Evolutionary conservation across 2,888 invertebrate genomes (phyloP), one percentile per base, ranked within the genome.

Genomic region (Metalampra italica): DNA sequence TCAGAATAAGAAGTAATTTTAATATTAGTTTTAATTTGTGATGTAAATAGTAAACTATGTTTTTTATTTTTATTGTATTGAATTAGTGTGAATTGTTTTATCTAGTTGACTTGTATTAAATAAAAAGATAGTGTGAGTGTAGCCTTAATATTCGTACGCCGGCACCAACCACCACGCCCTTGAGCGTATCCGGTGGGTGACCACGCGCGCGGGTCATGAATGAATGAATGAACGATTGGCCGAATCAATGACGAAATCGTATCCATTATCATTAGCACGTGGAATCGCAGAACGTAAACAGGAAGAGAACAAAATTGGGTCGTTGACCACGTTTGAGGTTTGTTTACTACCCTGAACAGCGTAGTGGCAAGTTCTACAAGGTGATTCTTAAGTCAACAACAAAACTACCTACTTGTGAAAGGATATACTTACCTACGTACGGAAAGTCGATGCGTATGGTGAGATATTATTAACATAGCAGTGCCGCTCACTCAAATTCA

Each of bases 121-220:
- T n/a, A n/a, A n/a, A n/a, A n/a, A n/a, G n/a, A n/a, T n/a, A n/a
- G n/a, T n/a, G n/a, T n/a, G n/a, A 2, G 22, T 3, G 5, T 22
- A 22, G 22, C 22, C 22, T 22, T 22, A 22, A 2, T 22, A 36
- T n/a, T 36, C 36, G 2, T 36, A 36, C 11, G 22, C 22, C 22
- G 34, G 3, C 34, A 34, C 34, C 9, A 11, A 34, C 34, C 9
- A 11, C 12, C 56, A 55, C 62, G 79, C 72, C 82, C 81, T 82
- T 82, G 81, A 81, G 68, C 75, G 81, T 80, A 80, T 75, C 75
- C 76, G 75, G 51, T 47, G 50, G 44, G 53, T 49, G 32, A 49
- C 46, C 53, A 34, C 49, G 39, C 46, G 49, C 53, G 47, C 61
- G 49, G 58, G 55, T 57, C 58, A 68, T 74, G 67, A 75, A 73